Percentiles rank a stretch among this genome's conserved stretches.
Conservation (phyloP, 35 echinoderm and acorn worm genomes). For the Stichopus chloronotus region DNA sequence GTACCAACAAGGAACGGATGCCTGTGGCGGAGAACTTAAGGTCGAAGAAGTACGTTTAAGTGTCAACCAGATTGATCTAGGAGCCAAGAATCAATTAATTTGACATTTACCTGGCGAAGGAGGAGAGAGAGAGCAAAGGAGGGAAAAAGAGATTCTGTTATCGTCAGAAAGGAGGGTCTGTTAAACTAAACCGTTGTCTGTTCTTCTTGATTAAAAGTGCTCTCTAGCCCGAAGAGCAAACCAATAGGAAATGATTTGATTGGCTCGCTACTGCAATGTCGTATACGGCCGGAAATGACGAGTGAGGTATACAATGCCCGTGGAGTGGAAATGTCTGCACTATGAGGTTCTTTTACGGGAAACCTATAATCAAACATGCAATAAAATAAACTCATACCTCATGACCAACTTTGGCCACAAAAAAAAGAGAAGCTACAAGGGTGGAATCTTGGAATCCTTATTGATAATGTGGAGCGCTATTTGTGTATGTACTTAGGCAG, state of each 20-base stretch:
- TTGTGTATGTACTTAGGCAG: neutral
- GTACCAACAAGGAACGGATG: constrained; percentile 15
- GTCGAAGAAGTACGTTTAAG: constrained; percentile 42
- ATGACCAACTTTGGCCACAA: neutral
- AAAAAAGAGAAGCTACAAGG: neutral
- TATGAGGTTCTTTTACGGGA: neutral
- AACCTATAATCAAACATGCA: neutral
- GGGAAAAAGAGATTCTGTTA: neutral
- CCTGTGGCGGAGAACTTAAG: constrained; percentile 1
- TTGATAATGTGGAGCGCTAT: neutral
- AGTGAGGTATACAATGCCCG: neutral
- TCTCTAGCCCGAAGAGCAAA: constrained; percentile 18
- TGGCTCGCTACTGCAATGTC: constrained; percentile 5
- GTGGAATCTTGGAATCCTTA: neutral
- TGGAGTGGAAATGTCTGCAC: neutral
- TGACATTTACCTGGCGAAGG: constrained; percentile 47
- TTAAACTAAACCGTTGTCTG: constrained; percentile 40
- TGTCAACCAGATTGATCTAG: constrained; percentile 39
- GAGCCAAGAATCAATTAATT: constrained; percentile 55
- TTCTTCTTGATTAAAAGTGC: constrained; percentile 48
- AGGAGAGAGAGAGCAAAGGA: neutral
- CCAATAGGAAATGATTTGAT: neutral
- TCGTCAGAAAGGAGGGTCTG: constrained; percentile 5
- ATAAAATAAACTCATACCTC: neutral
- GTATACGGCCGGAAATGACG: neutral